Base-by-base conservation (phyloP, 2,888 invertebrate genomes). In the Trissolcus japonicus region DNA sequence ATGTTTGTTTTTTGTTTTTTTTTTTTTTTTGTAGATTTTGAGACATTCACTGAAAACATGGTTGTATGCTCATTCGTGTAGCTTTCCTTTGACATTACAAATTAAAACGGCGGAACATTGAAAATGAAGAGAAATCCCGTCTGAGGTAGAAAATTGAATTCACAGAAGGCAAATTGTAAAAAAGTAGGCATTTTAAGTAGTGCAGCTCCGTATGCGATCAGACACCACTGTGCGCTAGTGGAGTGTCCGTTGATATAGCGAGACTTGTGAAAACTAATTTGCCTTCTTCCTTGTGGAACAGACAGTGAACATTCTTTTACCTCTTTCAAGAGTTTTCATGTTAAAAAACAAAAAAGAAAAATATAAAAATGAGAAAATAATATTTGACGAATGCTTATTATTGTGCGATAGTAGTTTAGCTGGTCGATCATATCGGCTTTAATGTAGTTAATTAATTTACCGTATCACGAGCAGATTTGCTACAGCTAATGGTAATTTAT, bases 401-500 rank as follows among this genome's bases (percentile, higher is more conserved):
- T 46, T 46, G 46, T 16, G 11, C 6, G 46, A 2, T 35, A 6
- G 46, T 46, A 16, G 14, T 46, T 46, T 16, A 4, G 14, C 16
- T 46, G 46, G 59, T 68, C 54, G 54, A 60, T 59, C 59, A 35
- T 46, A n/a, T 53, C 21, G 4, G 4, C 19, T 17, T 63, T 57
- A 62, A 71, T 71, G 57, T 68, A 53, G 63, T 68, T 68, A 68
- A 75, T 75, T 68, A 53, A 41, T 59, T 40, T 29, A n/a, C 16
- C 50, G n/a, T 46, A 54, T 53, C 19, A 63, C 59, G 48, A 59
- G 50, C 48, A 59, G 68, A 75, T 68, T 63, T 63, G 56, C 61
- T 35, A 35, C 21, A n/a, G 55, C 65, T 72, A 71, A 59, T 69
- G 62, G 62, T 71, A 71, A 67, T 67, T 67, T 67, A 76, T 76